Evolutionary conservation across 2,888 invertebrate genomes (phyloP), one percentile per base, ranked within the genome.

Genomic region (Pimpla rufipes): DNA sequence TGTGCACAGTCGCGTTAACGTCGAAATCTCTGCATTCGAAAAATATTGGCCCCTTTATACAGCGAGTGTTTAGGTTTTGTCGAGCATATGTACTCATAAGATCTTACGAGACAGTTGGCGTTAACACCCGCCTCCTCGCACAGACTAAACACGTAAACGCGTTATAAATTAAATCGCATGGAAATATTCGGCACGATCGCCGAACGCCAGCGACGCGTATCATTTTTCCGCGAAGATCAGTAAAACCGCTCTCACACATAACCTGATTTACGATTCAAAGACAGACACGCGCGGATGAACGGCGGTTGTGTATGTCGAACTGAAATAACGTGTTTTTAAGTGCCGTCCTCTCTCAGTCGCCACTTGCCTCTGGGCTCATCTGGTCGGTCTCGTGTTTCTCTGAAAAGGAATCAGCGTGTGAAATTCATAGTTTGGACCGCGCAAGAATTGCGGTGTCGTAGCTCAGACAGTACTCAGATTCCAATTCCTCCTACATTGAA

Each of bases 91-190:
- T 62, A 79, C 79, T 78, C 81, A 83, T 82, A 73, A 81, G 62
- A 62, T 47, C 71, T 50, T 42, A 45, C 21, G 66, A 40, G 86
- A 87, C 85, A 86, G 88, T 86, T 86, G 86, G 81, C 84, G 83
- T 84, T 81, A 85, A 81, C 84, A 85, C 71, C 84, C 73, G 62
- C n/a, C n/a, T n/a, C 23, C 18, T 50, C 47, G 45, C 64, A 59
- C 66, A 87, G 87, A 87, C 87, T 85, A 88, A 88, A 87, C 86
- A 29, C 29, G 29, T 84, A 79, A 52, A 59, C 81, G 78, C 62
- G 78, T 84, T 83, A 80, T 73, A 55, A 55, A 64, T 71, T 40
- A 21, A 79, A 81, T 87, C 89, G 88, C 87, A 88, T 88, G 88
- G 87, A 87, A 89, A 88, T 89, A 88, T 85, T 67, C 23, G 47